Percentiles rank a stretch among this genome's conserved stretches.
Evolutionary conservation across 2,888 invertebrate genomes (phyloP).

Genomic region (Tanytarsus gracilentus): DNA sequence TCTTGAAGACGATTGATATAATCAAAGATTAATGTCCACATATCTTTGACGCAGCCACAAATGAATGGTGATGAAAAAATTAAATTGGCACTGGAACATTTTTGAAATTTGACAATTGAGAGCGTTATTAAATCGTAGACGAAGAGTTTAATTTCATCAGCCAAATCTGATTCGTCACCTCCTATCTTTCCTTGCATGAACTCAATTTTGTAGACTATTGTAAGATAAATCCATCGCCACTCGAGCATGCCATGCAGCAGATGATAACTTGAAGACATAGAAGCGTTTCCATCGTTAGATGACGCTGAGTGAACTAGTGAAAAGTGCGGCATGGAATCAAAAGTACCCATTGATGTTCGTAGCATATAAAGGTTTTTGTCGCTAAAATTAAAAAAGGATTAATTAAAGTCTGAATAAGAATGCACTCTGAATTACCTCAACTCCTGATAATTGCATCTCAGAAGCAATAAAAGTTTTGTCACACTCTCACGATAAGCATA

Average conservation of each 20-base stretch:
- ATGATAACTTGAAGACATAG: conserved; percentile 38
- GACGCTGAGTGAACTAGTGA: neutral
- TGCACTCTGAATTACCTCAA: neutral
- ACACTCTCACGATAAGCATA: neutral
- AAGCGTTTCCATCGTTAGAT: conserved; percentile 2
- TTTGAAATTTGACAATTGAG: conserved; percentile 40
- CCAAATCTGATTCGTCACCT: conserved; percentile 30
- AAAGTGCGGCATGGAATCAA: conserved; percentile 23
- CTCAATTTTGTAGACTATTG: conserved; percentile 34
- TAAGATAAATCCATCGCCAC: conserved; percentile 40
- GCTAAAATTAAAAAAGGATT: neutral
- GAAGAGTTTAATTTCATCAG: conserved; percentile 33
- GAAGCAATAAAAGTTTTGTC: neutral
- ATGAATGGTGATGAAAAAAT: conserved; percentile 46
- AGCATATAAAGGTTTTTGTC: neutral
- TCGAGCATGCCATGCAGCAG: conserved; percentile 40
- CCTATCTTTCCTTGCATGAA: conserved; percentile 32
- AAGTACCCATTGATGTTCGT: conserved; percentile 7
- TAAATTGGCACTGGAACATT: conserved; percentile 42
- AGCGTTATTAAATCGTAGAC: conserved; percentile 40
- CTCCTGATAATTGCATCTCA: conserved; percentile 1
- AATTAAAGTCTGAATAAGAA: neutral
- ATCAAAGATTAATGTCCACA: conserved; percentile 49
- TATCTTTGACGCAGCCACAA: conserved; percentile 50
- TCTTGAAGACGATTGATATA: conserved; percentile 40